Evolutionary conservation across 2,888 invertebrate genomes (phyloP), one percentile per base, ranked within the genome.

Genomic region (Spilosoma lubricipeda): DNA sequence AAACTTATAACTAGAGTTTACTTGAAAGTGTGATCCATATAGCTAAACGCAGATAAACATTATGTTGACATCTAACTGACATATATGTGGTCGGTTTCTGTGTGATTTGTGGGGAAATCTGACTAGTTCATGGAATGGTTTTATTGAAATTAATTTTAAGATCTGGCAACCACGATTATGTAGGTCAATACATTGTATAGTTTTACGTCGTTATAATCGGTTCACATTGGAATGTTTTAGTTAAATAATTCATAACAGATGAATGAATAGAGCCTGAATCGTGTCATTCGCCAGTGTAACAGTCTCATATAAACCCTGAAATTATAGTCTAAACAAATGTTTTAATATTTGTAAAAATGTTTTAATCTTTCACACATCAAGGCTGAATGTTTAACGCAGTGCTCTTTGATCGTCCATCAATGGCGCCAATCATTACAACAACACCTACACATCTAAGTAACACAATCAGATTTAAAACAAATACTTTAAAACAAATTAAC

Each of bases 401-500:
- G 78, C 82, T 81, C 90, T 92, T 92, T 92, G 92, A 92, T 92
- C 92, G 84, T 74, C 74, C 84, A 84, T 78, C 86, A 80, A 66
- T 79, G 33, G 82, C 82, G 85, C 82, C 86, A 83, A 88, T 89
- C 86, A 90, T 87, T 86, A 79, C 77, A 85, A 85, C 81, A 86
- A 82, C 82, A 81, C 86, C 85, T 83, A 84, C 82, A 78, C 75
- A 75, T 89, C 85, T 84, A 83, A 79, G 82, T 87, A 86, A 80
- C 74, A 87, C 82, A 88, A 89, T 86, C 83, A 80, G 80, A 89
- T 63, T 27, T 52, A 88, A 82, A 87, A 88, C 88, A 89, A 90
- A 90, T 87, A 85, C 87, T 89, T 89, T 88, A 89, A 90, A 90
- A 90, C 88, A 89, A 91, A 91, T 92, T 89, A 90, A 90, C 83